Evolutionary conservation across 2,797 vertebrate species (phyloP), one percentile per base, ranked within the genome.

Genomic region (Pseudopleuronectes americanus): DNA sequence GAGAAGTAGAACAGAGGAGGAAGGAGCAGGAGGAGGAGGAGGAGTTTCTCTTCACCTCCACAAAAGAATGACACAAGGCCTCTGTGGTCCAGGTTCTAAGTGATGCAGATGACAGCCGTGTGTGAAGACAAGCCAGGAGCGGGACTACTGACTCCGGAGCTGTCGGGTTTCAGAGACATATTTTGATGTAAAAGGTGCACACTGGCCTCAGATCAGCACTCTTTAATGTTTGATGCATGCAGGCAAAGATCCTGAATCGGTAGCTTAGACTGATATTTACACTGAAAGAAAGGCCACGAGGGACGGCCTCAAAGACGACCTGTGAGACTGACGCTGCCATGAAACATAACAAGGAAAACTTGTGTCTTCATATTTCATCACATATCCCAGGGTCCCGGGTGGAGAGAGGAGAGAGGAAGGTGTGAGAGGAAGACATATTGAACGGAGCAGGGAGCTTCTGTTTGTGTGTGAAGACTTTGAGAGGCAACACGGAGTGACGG

Each of bases 1-100:
- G 96, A 98, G 84, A 99, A 99, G 90, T 98, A 93, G 75, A 72
- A 0, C 43, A 58, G 24, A 22, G 67, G 54, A 49, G 19, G 10
- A 24, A 45, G 19, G 2, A 24, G 36, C 22, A n/a, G 28, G 28
- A 31, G 26, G 24, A 22, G 67, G 54, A 52, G 17, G 9, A 24
- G 36, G 24, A n/a, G 28, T 47, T 61, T 51, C 61, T 61, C 49
- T 47, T 54, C 54, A 23, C 62, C 51, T 49, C 26, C 36, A 54
- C 14, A 8, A 57, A 57, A 78, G 33, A 49, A 72, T 57, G 56
- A 71, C 52, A 28, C 33, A 7, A 13, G 57, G 52, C 67, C 52
- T 53, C 26, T 26, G 2, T 2, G 52, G 59, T 61, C 8, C 17
- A 26, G 17, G 66, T 57, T 43, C 49, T 10, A 28, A 45, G 33